Percentiles rank a stretch among this genome's conserved stretches.
These are phyloP conservation scores for Halocynthia aurantium DNA, from an alignment of 23 tunicate species.

Conservation along the genomic window DNA sequence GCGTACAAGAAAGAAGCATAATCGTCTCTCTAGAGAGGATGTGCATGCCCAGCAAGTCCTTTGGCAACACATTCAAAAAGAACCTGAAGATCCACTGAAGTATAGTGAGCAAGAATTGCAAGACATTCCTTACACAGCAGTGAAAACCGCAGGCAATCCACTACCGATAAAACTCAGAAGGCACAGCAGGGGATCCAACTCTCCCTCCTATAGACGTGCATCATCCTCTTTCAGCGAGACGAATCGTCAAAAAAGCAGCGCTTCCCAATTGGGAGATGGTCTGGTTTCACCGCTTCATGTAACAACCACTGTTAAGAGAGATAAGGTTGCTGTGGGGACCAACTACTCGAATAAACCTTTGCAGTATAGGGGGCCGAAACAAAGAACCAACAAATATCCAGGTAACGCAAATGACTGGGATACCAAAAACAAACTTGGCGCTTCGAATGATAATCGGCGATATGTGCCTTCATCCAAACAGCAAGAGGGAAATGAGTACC, in stretches of 20 bases:
- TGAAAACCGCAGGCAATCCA: constrained; percentile 59
- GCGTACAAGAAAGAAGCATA: constrained; percentile 18
- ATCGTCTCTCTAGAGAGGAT: constrained; percentile 71
- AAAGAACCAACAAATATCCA: no score
- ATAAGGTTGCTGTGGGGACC: constrained; percentile 6
- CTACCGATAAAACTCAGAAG: constrained; percentile 34
- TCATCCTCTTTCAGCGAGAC: not conserved
- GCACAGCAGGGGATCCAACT: constrained; percentile 29
- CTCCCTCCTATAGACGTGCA: constrained; percentile 21
- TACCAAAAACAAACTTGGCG: no score
- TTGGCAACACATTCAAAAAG: constrained; percentile 75
- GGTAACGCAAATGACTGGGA: no score
- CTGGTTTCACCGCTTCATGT: constrained; percentile 61
- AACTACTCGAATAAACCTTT: not conserved
- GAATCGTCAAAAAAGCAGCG: no score
- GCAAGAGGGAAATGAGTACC: no score
- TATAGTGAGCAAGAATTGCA: constrained; percentile 26
- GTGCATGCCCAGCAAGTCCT: constrained; percentile 50
- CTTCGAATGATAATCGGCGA: no score
- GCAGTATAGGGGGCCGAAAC: no score
- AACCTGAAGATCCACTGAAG: constrained; percentile 12
- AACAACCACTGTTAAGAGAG: constrained; percentile 55
- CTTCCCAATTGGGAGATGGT: constrained; percentile 38
- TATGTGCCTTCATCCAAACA: no score
- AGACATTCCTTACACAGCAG: constrained; percentile 76